A percentile compares a stretch with the other conserved stretches of the same genome.
Conservation (phyloP, 2,888 invertebrate species). For the Aproaerema taeniolella region DNA sequence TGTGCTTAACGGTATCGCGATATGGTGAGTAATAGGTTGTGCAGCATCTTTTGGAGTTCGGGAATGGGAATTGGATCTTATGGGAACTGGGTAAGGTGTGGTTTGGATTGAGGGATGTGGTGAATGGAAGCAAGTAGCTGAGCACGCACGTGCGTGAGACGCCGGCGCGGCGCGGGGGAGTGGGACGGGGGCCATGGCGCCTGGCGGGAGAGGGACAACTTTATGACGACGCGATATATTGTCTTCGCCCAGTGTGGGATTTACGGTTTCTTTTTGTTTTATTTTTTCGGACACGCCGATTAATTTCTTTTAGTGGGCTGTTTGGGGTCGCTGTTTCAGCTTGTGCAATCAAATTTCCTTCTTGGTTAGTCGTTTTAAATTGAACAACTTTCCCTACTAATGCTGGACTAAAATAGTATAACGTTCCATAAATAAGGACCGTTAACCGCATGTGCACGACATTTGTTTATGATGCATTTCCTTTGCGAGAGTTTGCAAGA, state of each 20-base stretch:
- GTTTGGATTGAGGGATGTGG: conserved; percentile 35
- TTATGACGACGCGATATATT: conserved; percentile 68
- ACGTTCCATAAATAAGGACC: conserved; percentile 35
- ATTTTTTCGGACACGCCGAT: conserved; percentile 60
- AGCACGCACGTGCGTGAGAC: conserved; percentile 67
- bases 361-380: conserved; percentile 35
- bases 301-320: conserved; percentile 58
- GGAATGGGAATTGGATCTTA: conserved; percentile 40
- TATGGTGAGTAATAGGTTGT: conserved; percentile 62
- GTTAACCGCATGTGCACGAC: conserved; percentile 38
- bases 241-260: conserved; percentile 68
- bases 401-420: conserved; percentile 24
- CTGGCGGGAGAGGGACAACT: conserved; percentile 68
- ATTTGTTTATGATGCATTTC: conserved; percentile 47
- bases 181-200: conserved; percentile 49
- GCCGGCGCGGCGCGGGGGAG: conserved; percentile 24
- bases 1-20: conserved; percentile 56
- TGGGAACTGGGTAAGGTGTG: conserved; percentile 38
- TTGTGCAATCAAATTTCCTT: conserved; percentile 38
- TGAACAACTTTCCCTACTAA: conserved; percentile 31
- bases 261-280: conserved; percentile 65
- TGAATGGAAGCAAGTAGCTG: conserved; percentile 48
- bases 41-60: conserved; percentile 32
- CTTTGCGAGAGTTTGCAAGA: conserved; percentile 45
- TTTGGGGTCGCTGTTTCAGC: conserved; percentile 39